Base-by-base conservation (phyloP, 2,888 invertebrate species). In the Pristionchus fissidentatus region DNA sequence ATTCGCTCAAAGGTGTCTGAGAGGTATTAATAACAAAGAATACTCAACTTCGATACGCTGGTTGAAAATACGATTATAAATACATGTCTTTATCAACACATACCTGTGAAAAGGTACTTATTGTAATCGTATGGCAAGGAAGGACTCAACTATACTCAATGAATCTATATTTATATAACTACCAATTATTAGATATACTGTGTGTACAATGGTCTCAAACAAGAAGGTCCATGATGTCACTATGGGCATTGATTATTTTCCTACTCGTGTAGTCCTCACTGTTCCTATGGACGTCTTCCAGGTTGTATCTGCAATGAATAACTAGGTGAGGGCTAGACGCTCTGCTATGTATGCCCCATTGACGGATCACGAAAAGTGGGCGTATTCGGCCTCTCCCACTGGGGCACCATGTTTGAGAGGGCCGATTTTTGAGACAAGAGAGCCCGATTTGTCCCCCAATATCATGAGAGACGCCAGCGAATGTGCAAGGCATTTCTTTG, bases 181-280 rank as follows among this genome's bases (percentile, higher is more conserved):
- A 49, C 49, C 10, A 49, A 15, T 15, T 49, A 49, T 49, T 10
- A 15, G 49, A 49, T 49, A 49, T n/a, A n/a, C n/a, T n/a, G n/a
- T 52, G n/a, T 57, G 57, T 29, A 57, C 29, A 57, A 62, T 32
- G 35, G 32, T 32, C 8, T 60, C 10, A 29, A 62, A 81, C 49
- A 81, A 94, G 93, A 43, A 94, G n/a, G 13, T 84, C 77, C 29
- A 60, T 35, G 35, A 88, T 86, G n/a, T 85, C 84, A 15, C 85
- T 79, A 66, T 84, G 73, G 13, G 87, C 84, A 26, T 85, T 85
- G 83, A 88, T 87, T 52, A 83, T 57, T 22, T 85, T 85, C 29
- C 77, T 60, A 62, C 85, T 78, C 13, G 87, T 87, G 78, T 89
- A 88, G 26, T 80, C 81, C 10, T 86, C 85, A 77, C 86, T 84